A percentile compares a stretch with the other conserved stretches of the same genome.
Conservation (phyloP, 1,140 invertebrate species). For the Sarcophaga peregrina region DNA sequence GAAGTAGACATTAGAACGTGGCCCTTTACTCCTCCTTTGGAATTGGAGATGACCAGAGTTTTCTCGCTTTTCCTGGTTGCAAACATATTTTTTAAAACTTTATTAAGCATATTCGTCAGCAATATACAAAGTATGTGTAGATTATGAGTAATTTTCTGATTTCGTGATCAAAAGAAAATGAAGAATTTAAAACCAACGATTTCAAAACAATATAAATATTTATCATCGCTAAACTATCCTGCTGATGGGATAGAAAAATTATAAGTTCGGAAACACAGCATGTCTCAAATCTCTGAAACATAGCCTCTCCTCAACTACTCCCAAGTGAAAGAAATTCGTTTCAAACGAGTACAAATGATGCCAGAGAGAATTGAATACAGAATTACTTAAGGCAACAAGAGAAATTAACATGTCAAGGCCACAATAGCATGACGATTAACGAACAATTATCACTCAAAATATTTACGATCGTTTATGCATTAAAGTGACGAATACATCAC, state of each 20-base stretch:
- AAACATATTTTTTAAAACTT: too few species aligned
- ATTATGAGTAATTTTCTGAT: not conserved
- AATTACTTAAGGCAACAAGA: not conserved
- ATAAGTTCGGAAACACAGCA: conserved; percentile 12
- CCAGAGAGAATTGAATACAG: not conserved
- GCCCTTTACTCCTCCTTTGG: too few species aligned
- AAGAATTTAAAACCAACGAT: not conserved
- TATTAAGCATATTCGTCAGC: too few species aligned
- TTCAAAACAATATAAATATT: not conserved
- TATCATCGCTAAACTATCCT: not conserved
- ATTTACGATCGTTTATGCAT: conserved; percentile 54
- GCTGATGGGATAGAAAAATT: conserved; percentile 28
- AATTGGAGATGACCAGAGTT: too few species aligned
- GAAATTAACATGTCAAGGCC: conserved; percentile 35
- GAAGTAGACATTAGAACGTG: too few species aligned
- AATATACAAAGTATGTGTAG: not conserved
- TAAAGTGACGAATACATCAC: conserved; percentile 12
- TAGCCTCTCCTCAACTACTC: not conserved
- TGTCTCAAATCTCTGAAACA: not conserved
- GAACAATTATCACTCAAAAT: conserved; percentile 65
- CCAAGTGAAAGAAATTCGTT: conserved; percentile 40
- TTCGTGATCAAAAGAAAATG: not conserved
- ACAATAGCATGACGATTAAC: conserved; percentile 54
- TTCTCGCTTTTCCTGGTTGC: too few species aligned
- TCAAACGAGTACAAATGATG: conserved; percentile 48